Evolutionary conservation across 2,797 vertebrate genomes (phyloP).

Genomic region (Chloroceryle inda): DNA sequence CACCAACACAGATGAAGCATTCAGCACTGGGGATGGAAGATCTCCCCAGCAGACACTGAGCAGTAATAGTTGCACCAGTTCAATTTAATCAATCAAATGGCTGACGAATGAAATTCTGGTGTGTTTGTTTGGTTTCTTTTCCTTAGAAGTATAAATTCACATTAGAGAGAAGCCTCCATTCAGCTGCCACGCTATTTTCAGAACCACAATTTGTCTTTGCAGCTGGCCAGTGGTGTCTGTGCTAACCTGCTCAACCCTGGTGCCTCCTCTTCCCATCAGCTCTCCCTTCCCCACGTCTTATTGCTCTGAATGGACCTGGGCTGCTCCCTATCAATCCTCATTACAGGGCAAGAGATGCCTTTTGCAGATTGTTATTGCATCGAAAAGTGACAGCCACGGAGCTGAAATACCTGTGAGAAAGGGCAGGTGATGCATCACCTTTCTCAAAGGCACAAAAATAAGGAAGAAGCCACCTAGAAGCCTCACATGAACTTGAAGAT

Average conservation of each 20-base stretch:
- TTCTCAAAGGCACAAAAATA: not conserved
- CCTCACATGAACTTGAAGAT: not conserved
- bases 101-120: not conserved
- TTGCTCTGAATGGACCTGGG: not conserved
- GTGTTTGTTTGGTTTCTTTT: not conserved
- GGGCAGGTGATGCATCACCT: not conserved
- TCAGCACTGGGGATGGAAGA: fast-evolving
- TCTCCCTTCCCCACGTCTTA: fast-evolving
- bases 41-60: not conserved
- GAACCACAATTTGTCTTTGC: not conserved
- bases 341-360: not conserved
- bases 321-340: not conserved
- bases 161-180: not conserved
- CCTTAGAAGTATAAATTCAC: not conserved
- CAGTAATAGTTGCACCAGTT: not conserved
- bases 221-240: not conserved
- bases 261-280: fast-evolving
- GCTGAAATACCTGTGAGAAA: not conserved
- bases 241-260: fast-evolving
- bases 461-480: not conserved
- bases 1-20: fast-evolving
- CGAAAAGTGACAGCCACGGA: fast-evolving
- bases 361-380: not conserved
- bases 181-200: not conserved
- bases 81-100: not conserved